These are phyloP conservation scores for Anolis sagrei DNA, from an alignment of 2,113 vertebrate genomes.

Conservation along the genomic window DNA sequence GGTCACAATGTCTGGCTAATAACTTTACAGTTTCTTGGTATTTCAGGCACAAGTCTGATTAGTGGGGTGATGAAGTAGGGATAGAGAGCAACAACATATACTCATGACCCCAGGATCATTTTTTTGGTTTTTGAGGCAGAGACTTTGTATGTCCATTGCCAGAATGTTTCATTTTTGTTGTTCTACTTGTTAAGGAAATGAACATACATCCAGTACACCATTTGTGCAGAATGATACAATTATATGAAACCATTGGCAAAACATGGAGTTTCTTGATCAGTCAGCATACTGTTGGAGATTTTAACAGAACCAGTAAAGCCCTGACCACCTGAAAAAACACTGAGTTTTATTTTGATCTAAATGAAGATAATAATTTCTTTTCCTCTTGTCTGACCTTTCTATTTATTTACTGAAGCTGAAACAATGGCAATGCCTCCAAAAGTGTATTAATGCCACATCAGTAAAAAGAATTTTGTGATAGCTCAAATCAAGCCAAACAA, in stretches of 20 bases:
- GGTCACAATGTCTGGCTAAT: slow-evolving; percentile 13
- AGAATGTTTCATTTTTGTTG: neutral
- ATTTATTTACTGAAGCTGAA: neutral
- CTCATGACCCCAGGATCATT: no score
- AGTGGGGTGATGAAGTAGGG: neutral
- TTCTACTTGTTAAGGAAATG: neutral
- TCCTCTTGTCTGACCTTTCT: neutral
- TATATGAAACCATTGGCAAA: neutral
- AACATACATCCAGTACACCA: neutral
- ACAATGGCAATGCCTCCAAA: neutral
- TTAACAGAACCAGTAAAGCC: neutral
- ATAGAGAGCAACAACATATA: neutral
- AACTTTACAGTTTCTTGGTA: neutral
- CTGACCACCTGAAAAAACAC: neutral
- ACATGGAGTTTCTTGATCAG: neutral
- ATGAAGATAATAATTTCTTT: neutral
- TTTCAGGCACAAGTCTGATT: slow-evolving; percentile 32
- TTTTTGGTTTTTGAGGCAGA: neutral
- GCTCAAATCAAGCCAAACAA: neutral
- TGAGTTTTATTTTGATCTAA: neutral
- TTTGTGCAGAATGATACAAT: neutral
- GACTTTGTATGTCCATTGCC: fast-evolving
- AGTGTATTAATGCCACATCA: neutral
- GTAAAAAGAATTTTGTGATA: neutral
- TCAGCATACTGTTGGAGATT: neutral